Evolutionary conservation across 2,113 vertebrate genomes (phyloP).

Genomic region (Cepphus grylle): DNA sequence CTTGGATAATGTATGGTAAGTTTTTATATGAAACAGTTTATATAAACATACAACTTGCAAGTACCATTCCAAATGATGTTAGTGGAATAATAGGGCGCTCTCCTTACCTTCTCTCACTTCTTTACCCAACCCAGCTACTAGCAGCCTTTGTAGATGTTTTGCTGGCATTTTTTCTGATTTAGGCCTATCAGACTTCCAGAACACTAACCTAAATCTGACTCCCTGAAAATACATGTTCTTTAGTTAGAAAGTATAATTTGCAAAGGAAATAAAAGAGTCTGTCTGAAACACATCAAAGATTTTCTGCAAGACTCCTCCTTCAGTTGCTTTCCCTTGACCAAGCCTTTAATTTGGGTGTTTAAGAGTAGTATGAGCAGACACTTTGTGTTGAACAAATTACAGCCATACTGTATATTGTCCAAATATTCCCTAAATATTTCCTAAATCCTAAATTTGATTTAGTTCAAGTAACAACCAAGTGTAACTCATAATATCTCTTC

Average conservation of each 20-base stretch:
- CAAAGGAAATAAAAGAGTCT: background rate
- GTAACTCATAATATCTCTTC: background rate
- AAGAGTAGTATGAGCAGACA: background rate
- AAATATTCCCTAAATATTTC: background rate
- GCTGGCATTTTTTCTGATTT: background rate
- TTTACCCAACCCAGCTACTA: background rate
- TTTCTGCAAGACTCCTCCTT: background rate
- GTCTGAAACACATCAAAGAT: background rate
- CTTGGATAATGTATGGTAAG: background rate
- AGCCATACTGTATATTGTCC: background rate
- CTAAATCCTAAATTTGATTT: background rate
- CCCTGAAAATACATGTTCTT: background rate
- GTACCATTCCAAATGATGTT: background rate
- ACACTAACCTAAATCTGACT: background rate
- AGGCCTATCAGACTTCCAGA: background rate
- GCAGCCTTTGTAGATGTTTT: background rate
- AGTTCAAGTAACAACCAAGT: background rate
- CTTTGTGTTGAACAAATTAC: background rate
- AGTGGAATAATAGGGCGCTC: background rate
- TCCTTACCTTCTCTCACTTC: background rate
- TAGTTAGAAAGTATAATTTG: background rate
- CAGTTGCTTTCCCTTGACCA: background rate
- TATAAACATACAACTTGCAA: background rate
- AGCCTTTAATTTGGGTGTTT: background rate
- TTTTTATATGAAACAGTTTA: background rate